Conservation (phyloP, 2,113 vertebrate genomes). For the Leucopternis melanops region DNA sequence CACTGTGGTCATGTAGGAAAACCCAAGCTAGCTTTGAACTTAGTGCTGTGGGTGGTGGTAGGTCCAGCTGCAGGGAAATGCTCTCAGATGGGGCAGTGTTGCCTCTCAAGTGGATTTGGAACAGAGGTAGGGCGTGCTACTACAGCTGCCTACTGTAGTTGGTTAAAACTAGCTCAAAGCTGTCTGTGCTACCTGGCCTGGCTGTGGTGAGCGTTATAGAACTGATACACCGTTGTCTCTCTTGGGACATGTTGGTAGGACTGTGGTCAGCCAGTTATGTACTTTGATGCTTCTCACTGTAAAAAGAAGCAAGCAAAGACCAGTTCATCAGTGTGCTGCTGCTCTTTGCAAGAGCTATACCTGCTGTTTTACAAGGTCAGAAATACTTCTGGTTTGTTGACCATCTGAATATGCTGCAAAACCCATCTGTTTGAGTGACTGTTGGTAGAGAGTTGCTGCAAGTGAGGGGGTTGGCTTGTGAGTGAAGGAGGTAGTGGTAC, state of each 20-base stretch:
- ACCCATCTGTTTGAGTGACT: not conserved
- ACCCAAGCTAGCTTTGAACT: not conserved
- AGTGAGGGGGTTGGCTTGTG: not conserved
- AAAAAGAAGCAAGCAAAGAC: not conserved
- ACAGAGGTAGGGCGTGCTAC: not conserved
- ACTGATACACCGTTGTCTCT: accelerated
- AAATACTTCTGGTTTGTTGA: not conserved
- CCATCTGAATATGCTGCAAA: not conserved
- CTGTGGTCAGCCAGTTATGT: not conserved
- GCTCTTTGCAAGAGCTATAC: not conserved
- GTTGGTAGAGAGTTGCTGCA: not conserved
- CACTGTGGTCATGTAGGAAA: not conserved
- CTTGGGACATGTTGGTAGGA: not conserved
- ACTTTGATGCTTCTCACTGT: not conserved
- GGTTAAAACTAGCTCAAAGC: not conserved
- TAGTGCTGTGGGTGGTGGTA: not conserved
- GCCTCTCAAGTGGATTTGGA: not conserved
- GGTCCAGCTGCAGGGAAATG: accelerated
- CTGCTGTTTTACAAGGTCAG: not conserved
- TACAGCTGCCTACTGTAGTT: accelerated
- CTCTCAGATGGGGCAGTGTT: accelerated
- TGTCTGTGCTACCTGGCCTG: not conserved
- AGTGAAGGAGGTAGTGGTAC: not conserved
- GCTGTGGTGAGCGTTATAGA: not conserved
- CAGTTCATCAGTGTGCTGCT: not conserved